Base-by-base conservation (phyloP, 2,888 invertebrate genomes). In the Aplocera efformata region DNA sequence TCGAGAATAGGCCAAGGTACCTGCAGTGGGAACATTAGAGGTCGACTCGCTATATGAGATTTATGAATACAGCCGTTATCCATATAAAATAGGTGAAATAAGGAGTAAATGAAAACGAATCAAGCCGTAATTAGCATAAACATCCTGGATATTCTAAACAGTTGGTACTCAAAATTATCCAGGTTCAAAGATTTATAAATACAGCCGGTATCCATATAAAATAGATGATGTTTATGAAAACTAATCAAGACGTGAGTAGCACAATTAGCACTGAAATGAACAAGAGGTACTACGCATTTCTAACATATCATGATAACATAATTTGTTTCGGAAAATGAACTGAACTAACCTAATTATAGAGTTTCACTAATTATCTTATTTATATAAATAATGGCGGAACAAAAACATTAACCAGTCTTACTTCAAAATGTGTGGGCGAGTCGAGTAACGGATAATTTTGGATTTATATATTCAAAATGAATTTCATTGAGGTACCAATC, bases 271-370 rank as follows among this genome's bases (percentile, higher is more conserved):
- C 5, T 17, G 5, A 3, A 17, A 3, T 17, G 13, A 3, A 17
- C 13, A 17, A 17, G 5, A 17, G n/a, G n/a, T 13, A 11, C 21
- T 20, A 11, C 10, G 7, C 4, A 17, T 24, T n/a, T 24, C 36
- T 42, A 37, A 29, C 13, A 25, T 10, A n/a, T 32, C 22, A 31
- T 24, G 17, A 17, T 10, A 6, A 30, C n/a, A 6, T 17, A 20
- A 28, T 38, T 30, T 24, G 32, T 32, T 32, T 40, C 34, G 50
- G 48, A 39, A 29, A 32, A 53, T 53, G 30, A 42, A 20, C 32
- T 29, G 33, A 50, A 53, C 46, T 42, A 40, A 48, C 25, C 40
- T 26, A 23, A 27, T 36, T 40, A 28, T 10, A 28, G 7, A 29
- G 28, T 43, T 20, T 29, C 33, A 45, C 42, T 48, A 5, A 51